phyloP scores from a whole-genome alignment of 2,888 invertebrate genomes.

The Dicyrtomina minuta region DNA sequence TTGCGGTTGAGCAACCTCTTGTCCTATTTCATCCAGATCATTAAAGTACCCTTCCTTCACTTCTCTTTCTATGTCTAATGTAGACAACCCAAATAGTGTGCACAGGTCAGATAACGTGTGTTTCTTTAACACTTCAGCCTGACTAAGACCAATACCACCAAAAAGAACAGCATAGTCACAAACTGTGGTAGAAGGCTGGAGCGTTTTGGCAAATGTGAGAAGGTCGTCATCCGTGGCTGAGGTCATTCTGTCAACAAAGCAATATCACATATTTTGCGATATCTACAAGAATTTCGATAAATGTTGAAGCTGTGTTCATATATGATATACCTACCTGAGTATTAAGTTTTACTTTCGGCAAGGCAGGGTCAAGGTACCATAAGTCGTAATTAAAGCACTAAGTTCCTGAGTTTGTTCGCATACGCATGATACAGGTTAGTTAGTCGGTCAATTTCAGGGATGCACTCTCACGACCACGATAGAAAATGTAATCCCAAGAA shows the following conservation, averaged over 20 bases:
- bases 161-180: constrained; percentile 20
- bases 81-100: background rate
- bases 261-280: background rate
- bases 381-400: too few relatives aligned
- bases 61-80: background rate
- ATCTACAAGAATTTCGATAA: background rate
- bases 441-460: too few relatives aligned
- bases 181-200: too few relatives aligned
- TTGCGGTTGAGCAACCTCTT: background rate
- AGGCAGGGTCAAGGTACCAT: too few relatives aligned
- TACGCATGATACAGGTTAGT: too few relatives aligned
- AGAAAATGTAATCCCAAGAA: too few relatives aligned
- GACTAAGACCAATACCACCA: background rate
- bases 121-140: background rate
- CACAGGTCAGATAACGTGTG: background rate
- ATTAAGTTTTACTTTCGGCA: too few relatives aligned
- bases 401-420: too few relatives aligned
- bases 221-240: background rate
- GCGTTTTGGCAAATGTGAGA: too few relatives aligned
- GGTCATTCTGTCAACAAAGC: background rate
- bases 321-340: too few relatives aligned
- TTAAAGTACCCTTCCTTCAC: background rate
- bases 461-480: too few relatives aligned
- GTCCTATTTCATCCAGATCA: background rate
- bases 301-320: background rate